Evolutionary conservation across 2,113 vertebrate genomes (phyloP), one percentile per base, ranked within the genome.

Genomic region (Ammodytes dubius): DNA sequence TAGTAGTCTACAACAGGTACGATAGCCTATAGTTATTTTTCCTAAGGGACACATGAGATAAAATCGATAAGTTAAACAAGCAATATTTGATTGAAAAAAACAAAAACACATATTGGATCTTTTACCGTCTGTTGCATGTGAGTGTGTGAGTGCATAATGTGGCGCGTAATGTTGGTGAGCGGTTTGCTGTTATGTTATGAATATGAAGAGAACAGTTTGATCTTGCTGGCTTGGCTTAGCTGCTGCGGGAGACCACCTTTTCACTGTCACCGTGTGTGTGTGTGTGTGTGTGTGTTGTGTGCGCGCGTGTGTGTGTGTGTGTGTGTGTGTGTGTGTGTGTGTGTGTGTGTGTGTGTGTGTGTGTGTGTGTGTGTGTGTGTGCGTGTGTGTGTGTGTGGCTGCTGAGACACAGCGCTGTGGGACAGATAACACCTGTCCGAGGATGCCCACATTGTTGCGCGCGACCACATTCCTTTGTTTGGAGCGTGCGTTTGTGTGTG

Each of bases 201-300:
- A 40, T 47, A n/a, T 39, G 3, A 49, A 39, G n/a, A 45, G 11
- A 66, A 5, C 35, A 9, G 46, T 68, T 45, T 70, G 45, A 27
- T 70, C 71, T 72, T 82, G 85, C 88, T 88, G 88, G 84, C 80
- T 82, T 83, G 91, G 91, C 89, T 92, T 80, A 83, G 80, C 61
- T 11, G 49, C 64, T 11, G 49, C 64, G 78, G 89, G 83, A 85
- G 83, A 86, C 77, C 83, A 80, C 69, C 59, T 75, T 58, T 27
- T 27, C n/a, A n/a, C n/a, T n/a, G n/a, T 67, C 15, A 5, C 40
- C n/a, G n/a, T n/a, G n/a, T n/a, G n/a, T n/a, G n/a, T n/a, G n/a
- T n/a, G n/a, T n/a, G n/a, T n/a, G n/a, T n/a, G n/a, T n/a, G n/a
- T n/a, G n/a, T n/a, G n/a, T n/a, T n/a, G n/a, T n/a, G n/a, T n/a